These are phyloP conservation scores for Tribolium freemani DNA, from an alignment of 2,888 invertebrate species.

Conservation along the genomic window DNA sequence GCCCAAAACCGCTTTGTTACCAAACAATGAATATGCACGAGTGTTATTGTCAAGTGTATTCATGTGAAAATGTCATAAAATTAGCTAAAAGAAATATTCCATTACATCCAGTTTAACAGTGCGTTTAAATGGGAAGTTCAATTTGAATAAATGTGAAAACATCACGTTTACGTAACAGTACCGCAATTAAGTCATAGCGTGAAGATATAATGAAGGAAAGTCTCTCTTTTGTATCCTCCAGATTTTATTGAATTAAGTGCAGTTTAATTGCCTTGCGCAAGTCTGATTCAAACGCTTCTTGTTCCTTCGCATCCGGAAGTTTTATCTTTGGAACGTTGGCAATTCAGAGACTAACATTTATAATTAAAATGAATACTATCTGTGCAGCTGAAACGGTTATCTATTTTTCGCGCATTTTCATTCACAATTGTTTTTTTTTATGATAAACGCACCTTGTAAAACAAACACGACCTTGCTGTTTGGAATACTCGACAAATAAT, in stretches of 20 bases:
- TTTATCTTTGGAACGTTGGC: neutral
- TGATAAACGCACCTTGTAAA: neutral
- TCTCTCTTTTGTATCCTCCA: slow-evolving; percentile 19
- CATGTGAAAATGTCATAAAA: slow-evolving; percentile 16
- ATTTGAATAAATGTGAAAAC: slow-evolving; percentile 19
- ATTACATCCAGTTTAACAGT: neutral
- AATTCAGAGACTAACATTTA: neutral
- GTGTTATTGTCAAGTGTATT: slow-evolving; percentile 20
- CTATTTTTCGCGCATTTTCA: neutral
- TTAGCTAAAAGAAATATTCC: neutral
- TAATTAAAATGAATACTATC: neutral
- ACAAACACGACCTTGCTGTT: neutral
- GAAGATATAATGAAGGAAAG: slow-evolving; percentile 32
- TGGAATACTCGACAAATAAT: neutral
- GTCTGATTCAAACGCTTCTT: neutral
- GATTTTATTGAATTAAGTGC: slow-evolving; percentile 17
- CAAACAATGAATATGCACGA: slow-evolving; percentile 4
- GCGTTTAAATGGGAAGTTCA: slow-evolving; percentile 12
- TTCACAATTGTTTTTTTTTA: neutral
- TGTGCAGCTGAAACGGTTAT: neutral
- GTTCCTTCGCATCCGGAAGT: neutral
- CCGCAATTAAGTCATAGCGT: slow-evolving; percentile 32
- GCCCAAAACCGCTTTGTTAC: slow-evolving; percentile 1
- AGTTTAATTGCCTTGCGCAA: slow-evolving; percentile 30
- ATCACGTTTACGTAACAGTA: slow-evolving; percentile 8